Evolutionary conservation across 1,140 invertebrate species (phyloP).

Genomic region (Halesus radiatus): DNA sequence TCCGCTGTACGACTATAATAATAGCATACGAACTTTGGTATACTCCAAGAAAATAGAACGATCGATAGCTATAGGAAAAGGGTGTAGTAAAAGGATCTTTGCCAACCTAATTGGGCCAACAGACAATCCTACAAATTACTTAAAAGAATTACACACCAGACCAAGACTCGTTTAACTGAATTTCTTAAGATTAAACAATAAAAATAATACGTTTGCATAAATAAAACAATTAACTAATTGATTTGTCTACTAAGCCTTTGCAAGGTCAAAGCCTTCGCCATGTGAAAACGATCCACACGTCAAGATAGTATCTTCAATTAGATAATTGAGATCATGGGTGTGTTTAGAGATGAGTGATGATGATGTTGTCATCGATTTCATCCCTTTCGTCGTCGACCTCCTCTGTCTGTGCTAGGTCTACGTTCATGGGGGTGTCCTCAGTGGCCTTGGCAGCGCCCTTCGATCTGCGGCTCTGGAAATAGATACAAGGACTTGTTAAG

Average conservation of each 20-base stretch:
- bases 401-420: constrained; percentile 82
- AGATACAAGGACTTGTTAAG: constrained; percentile 35
- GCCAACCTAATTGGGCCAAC: no score
- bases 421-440: constrained; percentile 72
- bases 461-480: constrained; percentile 67
- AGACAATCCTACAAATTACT: no score
- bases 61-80: no score
- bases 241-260: constrained; percentile 15
- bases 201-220: neutral
- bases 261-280: no score
- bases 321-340: constrained; percentile 4
- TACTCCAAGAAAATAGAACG: no score
- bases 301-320: neutral
- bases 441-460: constrained; percentile 80
- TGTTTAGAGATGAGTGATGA: constrained; percentile 84
- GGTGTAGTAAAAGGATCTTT: no score
- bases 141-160: neutral
- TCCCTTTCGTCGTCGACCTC: constrained; percentile 87
- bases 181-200: neutral
- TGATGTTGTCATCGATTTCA: constrained; percentile 87
- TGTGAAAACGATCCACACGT: neutral
- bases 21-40: no score
- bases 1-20: no score
- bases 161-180: neutral
- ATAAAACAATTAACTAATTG: constrained; percentile 14